Evolutionary conservation across 2,113 vertebrate species (phyloP), one percentile per base, ranked within the genome.

Genomic region (Vidua chalybeata): DNA sequence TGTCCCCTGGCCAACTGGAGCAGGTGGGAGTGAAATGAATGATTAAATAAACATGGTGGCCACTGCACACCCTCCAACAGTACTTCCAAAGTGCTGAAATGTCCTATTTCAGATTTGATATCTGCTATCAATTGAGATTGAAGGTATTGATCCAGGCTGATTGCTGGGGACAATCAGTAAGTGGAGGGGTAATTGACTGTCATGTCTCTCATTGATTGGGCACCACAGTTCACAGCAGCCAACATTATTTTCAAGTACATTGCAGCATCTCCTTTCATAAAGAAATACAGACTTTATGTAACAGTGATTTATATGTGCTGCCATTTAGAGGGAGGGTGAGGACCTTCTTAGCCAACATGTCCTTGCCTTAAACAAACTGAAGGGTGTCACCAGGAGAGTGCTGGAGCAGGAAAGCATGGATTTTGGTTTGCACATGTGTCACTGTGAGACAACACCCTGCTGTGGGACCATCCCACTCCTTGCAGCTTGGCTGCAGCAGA

Each of bases 121-220:
- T 88, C 77, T 72, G 83, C 97, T 97, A 87, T 98, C 97, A 97
- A 97, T 97, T 33, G 85, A 96, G 93, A 97, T 96, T 96, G 97
- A 97, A 97, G 94, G 86, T 96, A 98, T 98, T 75, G 97, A 97
- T 97, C 88, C 4, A 30, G 85, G 84, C 90, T 97, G 97, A 98
- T 98, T 97, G 95, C 96, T 22, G 33, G 86, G 87, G 88, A 96
- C 95, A 96, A 96, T 97, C 97, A 98, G 97, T 94, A 97, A 97
- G 97, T 71, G 93, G 96, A 95, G 95, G 93, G 94, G 95, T 97
- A 98, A 98, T 98, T 97, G 97, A 80, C 97, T 98, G 96, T 89
- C 84, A 46, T 96, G 97, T 97, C 91, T 96, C 69, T 78, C 89
- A 97, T 97, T 73, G 97, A 98, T 97, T 20, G 4, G 49, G 52